Evolutionary conservation across 2,113 vertebrate genomes (phyloP), one percentile per base, ranked within the genome.

Genomic region (Corythornis madagascariensis): DNA sequence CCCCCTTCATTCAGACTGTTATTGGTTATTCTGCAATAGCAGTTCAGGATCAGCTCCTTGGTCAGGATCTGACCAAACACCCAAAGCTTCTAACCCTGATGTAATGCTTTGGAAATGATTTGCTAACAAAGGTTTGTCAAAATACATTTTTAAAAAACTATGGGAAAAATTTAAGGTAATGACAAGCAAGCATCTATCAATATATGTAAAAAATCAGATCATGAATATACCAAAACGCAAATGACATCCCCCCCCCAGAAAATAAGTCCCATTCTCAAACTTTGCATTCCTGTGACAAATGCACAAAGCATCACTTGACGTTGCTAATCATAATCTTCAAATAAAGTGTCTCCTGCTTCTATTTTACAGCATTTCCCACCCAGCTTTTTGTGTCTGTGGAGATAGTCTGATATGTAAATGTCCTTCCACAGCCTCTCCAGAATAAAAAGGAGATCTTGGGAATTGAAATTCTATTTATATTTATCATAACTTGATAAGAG

Each of bases 401-500:
- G 29, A 60, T 76, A 79, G 70, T 76, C 94, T 90, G 60, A 82
- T 86, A 75, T 89, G 91, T 55, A 86, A 89, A 91, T 86, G 69
- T 28, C 45, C 60, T 81, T 92, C 67, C n/a, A 48, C 85, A 43
- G n/a, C 55, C 84, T 94, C 63, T 91, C 61, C 25, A 69, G 83
- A 93, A 96, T 90, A 82, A 92, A 96, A 92, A 94, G 61, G 56
- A 89, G 55, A 38, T 79, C 78, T 86, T 71, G 67, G 90, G 90
- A 92, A 95, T 79, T 81, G 50, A 96, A 97, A 95, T 96, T 93
- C 84, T 96, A 92, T 96, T 93, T 95, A 78, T 95, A 95, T 97
- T 97, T 97, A 96, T 96, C 96, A 95, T 89, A 95, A 90, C 90
- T 96, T 90, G 95, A 94, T 96, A 95, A 93, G 92, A 90, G 79